These are phyloP conservation scores for Nemurella pictetii DNA, from an alignment of 2,888 invertebrate species.

Conservation along the genomic window DNA sequence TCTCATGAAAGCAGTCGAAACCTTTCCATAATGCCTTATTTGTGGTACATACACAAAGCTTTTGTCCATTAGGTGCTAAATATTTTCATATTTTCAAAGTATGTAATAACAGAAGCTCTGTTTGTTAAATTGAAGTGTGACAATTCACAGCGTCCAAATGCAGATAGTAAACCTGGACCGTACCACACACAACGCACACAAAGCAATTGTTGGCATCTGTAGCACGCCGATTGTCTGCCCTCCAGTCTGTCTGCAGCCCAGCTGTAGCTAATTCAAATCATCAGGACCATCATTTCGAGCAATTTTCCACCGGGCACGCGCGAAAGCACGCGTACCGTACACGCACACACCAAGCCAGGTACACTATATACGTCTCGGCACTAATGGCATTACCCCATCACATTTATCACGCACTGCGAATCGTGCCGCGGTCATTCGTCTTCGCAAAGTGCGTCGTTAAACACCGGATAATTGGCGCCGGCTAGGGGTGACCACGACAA, in stretches of 20 bases:
- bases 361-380: neutral
- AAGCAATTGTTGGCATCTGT: neutral
- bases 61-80: no score
- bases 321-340: no score
- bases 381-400: neutral
- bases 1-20: no score
- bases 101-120: no score
- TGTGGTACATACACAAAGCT: no score
- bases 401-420: neutral
- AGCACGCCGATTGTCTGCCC: neutral
- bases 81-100: no score
- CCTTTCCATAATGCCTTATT: no score
- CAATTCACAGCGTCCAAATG: no score
- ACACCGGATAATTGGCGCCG: neutral
- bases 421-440: neutral
- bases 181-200: neutral
- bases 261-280: neutral
- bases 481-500: neutral
- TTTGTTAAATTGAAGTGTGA: no score
- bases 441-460: neutral
- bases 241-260: neutral
- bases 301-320: no score
- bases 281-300: neutral
- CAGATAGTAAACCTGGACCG: no score
- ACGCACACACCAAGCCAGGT: neutral